phyloP scores from a whole-genome alignment of 2,888 invertebrate species.

The Tenthredo distinguenda region DNA sequence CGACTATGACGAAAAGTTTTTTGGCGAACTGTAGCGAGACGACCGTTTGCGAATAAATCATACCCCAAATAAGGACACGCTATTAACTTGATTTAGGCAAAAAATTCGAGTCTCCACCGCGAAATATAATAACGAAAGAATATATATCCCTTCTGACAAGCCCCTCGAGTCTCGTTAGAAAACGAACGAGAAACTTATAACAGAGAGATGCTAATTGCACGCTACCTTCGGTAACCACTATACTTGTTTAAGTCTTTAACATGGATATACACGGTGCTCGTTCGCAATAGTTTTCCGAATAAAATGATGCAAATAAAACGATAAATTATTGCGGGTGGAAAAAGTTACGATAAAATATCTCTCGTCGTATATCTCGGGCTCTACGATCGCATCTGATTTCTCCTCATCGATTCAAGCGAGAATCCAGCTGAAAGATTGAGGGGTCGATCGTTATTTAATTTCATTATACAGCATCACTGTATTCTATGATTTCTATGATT shows the following conservation, averaged over 20 bases:
- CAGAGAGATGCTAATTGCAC: slow-evolving; percentile 42
- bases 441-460: slow-evolving; percentile 2
- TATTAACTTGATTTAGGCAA: slow-evolving; percentile 19
- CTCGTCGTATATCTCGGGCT: too few species aligned
- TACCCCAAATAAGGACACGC: slow-evolving; percentile 54
- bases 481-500: background rate
- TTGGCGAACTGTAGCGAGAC: slow-evolving; percentile 24
- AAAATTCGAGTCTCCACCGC: background rate
- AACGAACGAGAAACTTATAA: slow-evolving; percentile 26
- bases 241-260: slow-evolving; percentile 35
- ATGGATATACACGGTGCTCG: slow-evolving; percentile 1
- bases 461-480: background rate
- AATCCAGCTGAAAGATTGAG: background rate
- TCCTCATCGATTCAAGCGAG: too few species aligned
- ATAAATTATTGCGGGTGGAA: too few species aligned
- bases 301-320: too few species aligned
- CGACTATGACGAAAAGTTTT: slow-evolving; percentile 58
- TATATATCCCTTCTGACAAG: background rate
- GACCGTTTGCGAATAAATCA: slow-evolving; percentile 58
- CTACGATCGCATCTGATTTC: too few species aligned
- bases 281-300: too few species aligned
- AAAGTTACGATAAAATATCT: too few species aligned
- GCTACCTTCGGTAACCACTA: slow-evolving; percentile 15
- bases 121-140: background rate
- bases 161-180: slow-evolving; percentile 36